These are phyloP conservation scores for Cephus cinctus DNA, from an alignment of 1,140 invertebrate genomes.

Conservation along the genomic window DNA sequence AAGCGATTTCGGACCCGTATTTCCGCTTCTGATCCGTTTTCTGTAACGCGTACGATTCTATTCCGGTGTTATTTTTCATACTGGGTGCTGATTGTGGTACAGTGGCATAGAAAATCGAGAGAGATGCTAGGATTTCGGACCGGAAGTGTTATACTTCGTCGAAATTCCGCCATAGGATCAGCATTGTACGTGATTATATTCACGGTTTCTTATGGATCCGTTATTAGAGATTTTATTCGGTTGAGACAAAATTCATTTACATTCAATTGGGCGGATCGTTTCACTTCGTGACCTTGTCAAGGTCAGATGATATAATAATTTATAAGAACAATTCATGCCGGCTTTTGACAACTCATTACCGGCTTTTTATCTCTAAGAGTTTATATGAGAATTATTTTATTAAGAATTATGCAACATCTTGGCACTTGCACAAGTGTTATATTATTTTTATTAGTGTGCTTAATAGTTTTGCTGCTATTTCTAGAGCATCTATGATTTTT, in stretches of 20 bases:
- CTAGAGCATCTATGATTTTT: too few species aligned
- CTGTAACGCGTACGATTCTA: background rate
- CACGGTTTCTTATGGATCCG: background rate
- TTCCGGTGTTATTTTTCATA: conserved; percentile 2
- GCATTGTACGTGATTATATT: conserved; percentile 11
- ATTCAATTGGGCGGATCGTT: background rate
- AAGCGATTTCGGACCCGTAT: conserved; percentile 1
- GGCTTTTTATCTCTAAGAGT: too few species aligned
- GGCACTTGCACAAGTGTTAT: too few species aligned
- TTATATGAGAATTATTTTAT: too few species aligned
- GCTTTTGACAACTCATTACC: too few species aligned
- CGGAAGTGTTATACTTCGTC: conserved; percentile 11
- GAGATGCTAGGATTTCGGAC: conserved; percentile 22
- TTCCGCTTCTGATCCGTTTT: background rate
- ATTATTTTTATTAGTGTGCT: too few species aligned
- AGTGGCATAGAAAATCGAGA: conserved; percentile 9
- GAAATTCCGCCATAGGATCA: conserved; percentile 21
- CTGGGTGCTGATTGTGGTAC: background rate
- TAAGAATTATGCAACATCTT: too few species aligned
- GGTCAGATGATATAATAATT: conserved; percentile 17
- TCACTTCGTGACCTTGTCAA: conserved; percentile 29
- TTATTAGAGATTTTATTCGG: background rate
- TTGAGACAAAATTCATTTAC: background rate
- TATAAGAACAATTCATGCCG: background rate
- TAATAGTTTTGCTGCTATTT: too few species aligned